Percentiles rank a stretch among this genome's conserved stretches.
Conservation (phyloP, 2,113 vertebrate genomes). For the Eurypyga helias region DNA sequence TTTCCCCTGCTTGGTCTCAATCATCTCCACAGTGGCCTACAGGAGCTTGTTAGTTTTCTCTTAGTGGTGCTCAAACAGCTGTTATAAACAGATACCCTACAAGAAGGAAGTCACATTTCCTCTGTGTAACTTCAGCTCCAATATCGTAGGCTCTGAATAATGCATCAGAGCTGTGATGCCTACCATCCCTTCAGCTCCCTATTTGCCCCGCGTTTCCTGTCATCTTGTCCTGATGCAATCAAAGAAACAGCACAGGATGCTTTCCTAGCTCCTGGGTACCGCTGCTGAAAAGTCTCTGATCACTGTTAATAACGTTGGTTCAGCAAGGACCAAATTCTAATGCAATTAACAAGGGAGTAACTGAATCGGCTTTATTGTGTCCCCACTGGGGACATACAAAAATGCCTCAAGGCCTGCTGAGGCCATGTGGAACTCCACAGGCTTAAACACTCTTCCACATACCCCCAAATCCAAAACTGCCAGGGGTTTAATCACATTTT, state of each 20-base stretch:
- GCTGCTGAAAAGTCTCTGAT: not conserved
- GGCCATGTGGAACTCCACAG: not conserved
- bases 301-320: not conserved
- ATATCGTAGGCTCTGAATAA: not conserved
- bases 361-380: not conserved
- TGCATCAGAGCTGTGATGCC: not conserved
- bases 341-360: not conserved
- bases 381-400: not conserved
- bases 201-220: not conserved
- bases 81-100: not conserved
- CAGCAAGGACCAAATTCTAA: not conserved
- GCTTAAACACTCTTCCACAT: not conserved
- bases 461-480: not conserved
- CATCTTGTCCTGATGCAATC: not conserved
- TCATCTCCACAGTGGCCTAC: accelerated
- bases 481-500: not conserved
- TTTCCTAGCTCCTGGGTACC: not conserved
- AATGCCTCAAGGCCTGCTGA: not conserved
- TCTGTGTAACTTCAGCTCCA: not conserved
- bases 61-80: not conserved
- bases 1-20: not conserved
- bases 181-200: not conserved
- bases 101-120: not conserved
- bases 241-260: not conserved
- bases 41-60: not conserved